These are phyloP conservation scores for Nemapogon koenigi DNA, from an alignment of 2,888 invertebrate species.

Conservation along the genomic window DNA sequence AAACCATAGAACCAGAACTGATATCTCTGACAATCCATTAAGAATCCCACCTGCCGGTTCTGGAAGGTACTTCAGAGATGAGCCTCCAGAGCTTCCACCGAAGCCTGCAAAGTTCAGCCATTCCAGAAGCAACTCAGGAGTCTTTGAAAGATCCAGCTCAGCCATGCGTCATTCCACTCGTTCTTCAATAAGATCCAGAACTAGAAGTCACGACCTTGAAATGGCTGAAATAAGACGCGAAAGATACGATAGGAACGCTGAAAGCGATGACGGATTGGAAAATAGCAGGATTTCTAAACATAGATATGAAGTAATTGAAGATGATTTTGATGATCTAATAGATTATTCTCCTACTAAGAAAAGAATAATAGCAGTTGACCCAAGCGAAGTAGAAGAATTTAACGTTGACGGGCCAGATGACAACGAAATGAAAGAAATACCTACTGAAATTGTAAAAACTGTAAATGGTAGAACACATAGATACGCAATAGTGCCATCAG, in stretches of 20 bases:
- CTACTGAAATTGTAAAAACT: conserved; percentile 65
- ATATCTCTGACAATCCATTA: conserved; percentile 54
- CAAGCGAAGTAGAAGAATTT: conserved; percentile 52
- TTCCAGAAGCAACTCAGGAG: conserved; percentile 17
- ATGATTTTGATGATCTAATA: conserved; percentile 42
- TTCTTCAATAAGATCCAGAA: conserved; percentile 36
- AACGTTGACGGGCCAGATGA: conserved; percentile 64
- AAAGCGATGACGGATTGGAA: conserved; percentile 41
- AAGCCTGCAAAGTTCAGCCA: conserved; percentile 47
- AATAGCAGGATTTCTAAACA: conserved; percentile 40
- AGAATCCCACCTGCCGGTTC: conserved; percentile 37
- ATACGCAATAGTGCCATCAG: conserved; percentile 67
- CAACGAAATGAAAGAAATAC: conserved; percentile 63
- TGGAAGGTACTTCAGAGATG: conserved; percentile 29
- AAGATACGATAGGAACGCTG: conserved; percentile 35
- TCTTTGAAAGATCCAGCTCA: conserved; percentile 51
- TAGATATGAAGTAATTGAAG: conserved; percentile 64
- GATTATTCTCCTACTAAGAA: conserved; percentile 59
- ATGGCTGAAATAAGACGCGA: conserved; percentile 48
- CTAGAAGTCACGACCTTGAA: conserved; percentile 51
- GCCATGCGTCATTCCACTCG: conserved; percentile 34
- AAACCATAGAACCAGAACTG: conserved; percentile 51
- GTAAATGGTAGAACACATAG: conserved; percentile 66
- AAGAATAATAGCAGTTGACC: conserved; percentile 47
- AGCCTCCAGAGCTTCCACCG: conserved; percentile 50